These are phyloP conservation scores for Cyprinodon tularosa DNA, from an alignment of 2,113 vertebrate genomes.

Conservation along the genomic window DNA sequence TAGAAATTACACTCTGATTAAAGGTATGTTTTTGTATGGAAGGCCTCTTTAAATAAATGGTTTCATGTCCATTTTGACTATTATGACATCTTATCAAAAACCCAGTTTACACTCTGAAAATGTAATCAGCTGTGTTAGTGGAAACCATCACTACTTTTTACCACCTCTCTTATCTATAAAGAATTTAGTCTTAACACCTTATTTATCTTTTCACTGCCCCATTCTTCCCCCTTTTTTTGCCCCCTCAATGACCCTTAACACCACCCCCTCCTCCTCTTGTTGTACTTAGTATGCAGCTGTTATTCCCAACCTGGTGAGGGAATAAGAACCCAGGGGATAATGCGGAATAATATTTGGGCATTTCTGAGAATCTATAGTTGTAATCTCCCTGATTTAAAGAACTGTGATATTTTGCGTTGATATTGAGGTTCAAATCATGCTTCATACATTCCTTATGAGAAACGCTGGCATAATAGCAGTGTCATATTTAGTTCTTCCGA, in stretches of 20 bases:
- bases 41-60: too few relatives aligned
- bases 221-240: slow-evolving; percentile 3
- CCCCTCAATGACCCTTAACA: slow-evolving; percentile 30
- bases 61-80: too few relatives aligned
- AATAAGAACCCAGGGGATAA: slow-evolving; percentile 25
- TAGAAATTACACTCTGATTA: background rate
- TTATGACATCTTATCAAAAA: background rate
- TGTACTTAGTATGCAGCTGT: slow-evolving; percentile 73
- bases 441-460: background rate
- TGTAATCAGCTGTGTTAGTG: background rate
- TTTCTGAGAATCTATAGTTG: slow-evolving; percentile 60
- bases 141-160: background rate
- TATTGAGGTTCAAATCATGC: background rate
- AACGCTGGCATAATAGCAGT: background rate
- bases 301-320: slow-evolving; percentile 29
- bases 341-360: slow-evolving; percentile 41
- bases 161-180: too few relatives aligned
- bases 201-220: slow-evolving; percentile 4
- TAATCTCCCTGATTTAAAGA: slow-evolving; percentile 43
- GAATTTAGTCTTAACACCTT: background rate
- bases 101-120: background rate
- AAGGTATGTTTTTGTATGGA: background rate
- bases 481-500: background rate
- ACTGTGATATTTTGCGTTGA: background rate
- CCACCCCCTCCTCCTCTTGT: slow-evolving; percentile 46